Conservation (phyloP, 2,113 vertebrate species). For the Thunnus maccoyii region DNA sequence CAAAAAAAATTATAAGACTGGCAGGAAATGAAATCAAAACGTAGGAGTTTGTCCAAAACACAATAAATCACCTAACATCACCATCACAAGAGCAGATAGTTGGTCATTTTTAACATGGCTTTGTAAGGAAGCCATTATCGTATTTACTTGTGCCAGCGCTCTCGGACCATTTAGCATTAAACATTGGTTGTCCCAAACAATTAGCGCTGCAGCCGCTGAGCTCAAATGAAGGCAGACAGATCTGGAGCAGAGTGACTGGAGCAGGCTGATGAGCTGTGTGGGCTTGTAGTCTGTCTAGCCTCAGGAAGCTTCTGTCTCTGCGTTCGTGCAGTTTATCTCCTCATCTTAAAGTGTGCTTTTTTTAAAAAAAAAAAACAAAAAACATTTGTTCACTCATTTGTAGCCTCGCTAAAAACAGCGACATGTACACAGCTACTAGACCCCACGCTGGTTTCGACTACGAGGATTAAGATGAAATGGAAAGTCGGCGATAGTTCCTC, state of each 20-base stretch:
- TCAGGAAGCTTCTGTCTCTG: constrained; percentile 43
- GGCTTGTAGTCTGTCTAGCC: constrained; percentile 46
- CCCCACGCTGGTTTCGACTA: background rate
- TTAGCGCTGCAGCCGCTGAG: constrained; percentile 56
- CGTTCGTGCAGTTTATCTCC: constrained; percentile 40
- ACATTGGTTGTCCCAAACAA: constrained; percentile 60
- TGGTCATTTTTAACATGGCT: constrained; percentile 10
- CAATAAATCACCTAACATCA: background rate
- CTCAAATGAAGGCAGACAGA: constrained; percentile 62
- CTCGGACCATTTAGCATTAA: constrained; percentile 55
- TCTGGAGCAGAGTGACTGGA: constrained; percentile 66
- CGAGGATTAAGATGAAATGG: background rate
- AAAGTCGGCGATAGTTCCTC: background rate
- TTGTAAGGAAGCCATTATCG: constrained; percentile 16
- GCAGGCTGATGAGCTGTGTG: constrained; percentile 48
- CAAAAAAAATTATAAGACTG: background rate
- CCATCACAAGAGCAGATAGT: background rate
- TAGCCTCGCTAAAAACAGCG: constrained; percentile 15
- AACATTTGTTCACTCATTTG: constrained; percentile 28
- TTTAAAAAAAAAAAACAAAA: background rate
- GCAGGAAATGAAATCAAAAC: background rate
- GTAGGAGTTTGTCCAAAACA: background rate
- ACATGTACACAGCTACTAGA: background rate
- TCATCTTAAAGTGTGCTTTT: constrained; percentile 38
- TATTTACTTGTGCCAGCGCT: constrained; percentile 41